Evolutionary conservation across 2,888 invertebrate genomes (phyloP).

Genomic region (Caenorhabditis sp.): DNA sequence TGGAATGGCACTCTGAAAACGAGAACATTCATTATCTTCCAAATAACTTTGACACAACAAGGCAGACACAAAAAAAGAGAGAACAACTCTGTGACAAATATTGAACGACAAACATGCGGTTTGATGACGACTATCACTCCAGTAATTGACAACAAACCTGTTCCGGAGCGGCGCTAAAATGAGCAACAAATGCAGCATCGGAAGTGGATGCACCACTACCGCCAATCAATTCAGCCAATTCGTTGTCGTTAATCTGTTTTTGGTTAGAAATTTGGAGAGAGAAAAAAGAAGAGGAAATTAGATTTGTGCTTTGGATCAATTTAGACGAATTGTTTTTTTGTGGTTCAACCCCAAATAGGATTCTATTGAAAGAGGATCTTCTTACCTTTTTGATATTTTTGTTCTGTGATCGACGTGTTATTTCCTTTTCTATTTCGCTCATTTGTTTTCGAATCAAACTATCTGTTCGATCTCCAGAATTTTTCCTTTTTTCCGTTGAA

Average conservation of each 20-base stretch:
- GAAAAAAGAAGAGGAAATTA: not conserved
- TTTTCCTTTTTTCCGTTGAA: slow-evolving; percentile 31
- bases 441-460: slow-evolving; percentile 78
- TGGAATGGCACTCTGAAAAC: slow-evolving; percentile 53
- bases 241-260: slow-evolving; percentile 66
- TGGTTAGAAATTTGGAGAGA: not conserved
- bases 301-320: not conserved
- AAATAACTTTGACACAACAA: no score
- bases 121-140: not conserved
- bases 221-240: slow-evolving; percentile 66
- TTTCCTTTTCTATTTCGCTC: slow-evolving; percentile 80
- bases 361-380: no score
- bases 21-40: no score
- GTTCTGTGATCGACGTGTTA: slow-evolving; percentile 74
- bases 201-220: slow-evolving; percentile 38
- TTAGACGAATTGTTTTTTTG: not conserved
- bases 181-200: not conserved
- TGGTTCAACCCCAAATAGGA: no score
- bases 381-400: slow-evolving; percentile 69
- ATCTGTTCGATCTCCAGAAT: slow-evolving; percentile 53
- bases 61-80: no score
- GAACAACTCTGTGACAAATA: not conserved
- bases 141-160: not conserved
- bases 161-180: not conserved
- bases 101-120: not conserved